phyloP scores from a whole-genome alignment of 1,140 invertebrate species.

The Lerema accius region DNA sequence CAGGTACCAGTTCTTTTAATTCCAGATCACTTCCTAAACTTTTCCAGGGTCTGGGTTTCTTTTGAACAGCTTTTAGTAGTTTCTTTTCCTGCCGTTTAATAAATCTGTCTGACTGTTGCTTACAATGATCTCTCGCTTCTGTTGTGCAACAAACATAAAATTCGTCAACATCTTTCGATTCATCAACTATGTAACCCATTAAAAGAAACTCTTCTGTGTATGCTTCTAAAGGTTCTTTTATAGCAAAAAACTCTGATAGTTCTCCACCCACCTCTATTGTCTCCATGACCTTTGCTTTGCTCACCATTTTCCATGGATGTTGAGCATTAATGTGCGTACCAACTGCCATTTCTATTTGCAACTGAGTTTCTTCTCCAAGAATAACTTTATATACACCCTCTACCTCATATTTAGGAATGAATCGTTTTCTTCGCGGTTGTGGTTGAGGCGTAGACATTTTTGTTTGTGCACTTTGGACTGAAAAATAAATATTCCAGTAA shows the following conservation, averaged over 20 bases:
- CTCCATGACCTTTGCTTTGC: slow-evolving; percentile 85
- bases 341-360: slow-evolving; percentile 78
- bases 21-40: slow-evolving; percentile 86
- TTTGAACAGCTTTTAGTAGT: slow-evolving; percentile 85
- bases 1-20: slow-evolving; percentile 82
- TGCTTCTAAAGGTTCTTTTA: slow-evolving; percentile 79
- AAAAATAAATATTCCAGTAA: slow-evolving; percentile 17
- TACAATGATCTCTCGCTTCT: slow-evolving; percentile 82
- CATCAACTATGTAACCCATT: slow-evolving; percentile 86
- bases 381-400: slow-evolving; percentile 67
- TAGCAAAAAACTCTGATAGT: slow-evolving; percentile 83
- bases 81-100: slow-evolving; percentile 82
- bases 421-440: slow-evolving; percentile 64
- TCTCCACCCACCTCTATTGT: slow-evolving; percentile 78
- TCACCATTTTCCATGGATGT: slow-evolving; percentile 87
- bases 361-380: slow-evolving; percentile 77
- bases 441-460: slow-evolving; percentile 54
- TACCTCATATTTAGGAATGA: slow-evolving; percentile 76
- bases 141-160: slow-evolving; percentile 88
- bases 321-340: slow-evolving; percentile 86
- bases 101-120: slow-evolving; percentile 81
- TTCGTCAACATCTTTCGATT: slow-evolving; percentile 84
- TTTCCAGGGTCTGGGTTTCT: slow-evolving; percentile 84
- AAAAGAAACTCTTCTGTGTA: slow-evolving; percentile 84
- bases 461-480: slow-evolving; percentile 37